Evolutionary conservation across 1,140 invertebrate species (phyloP), one percentile per base, ranked within the genome.

Genomic region (Drosophila malerkotliana): DNA sequence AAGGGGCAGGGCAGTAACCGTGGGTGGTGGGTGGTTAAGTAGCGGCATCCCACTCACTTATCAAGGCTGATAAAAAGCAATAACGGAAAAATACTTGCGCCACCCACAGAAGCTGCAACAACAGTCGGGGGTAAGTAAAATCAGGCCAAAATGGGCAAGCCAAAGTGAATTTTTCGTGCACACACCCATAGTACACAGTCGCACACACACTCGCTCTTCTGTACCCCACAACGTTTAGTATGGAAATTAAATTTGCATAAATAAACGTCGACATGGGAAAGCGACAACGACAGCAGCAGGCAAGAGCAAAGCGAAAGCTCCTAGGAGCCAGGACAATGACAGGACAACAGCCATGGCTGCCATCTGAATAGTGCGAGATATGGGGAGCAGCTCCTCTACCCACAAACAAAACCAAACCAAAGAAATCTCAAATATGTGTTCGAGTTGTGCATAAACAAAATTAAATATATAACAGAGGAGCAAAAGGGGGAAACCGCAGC

Each of bases 221-320:
- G 37, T 51, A 37, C 34, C 57, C 39, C 44, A 73, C 52, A 85
- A 69, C 82, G 82, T 87, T 87, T 87, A 87, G 82, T 87, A 87
- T 87, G 82, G 83, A 87, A 87, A 87, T 87, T 87, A 87, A 87
- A 87, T 87, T 87, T 87, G 82, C 82, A 87, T 87, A 87, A 87
- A 87, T 87, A 87, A 87, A 87, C 75, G 82, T 87, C 82, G 83
- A 87, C 82, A 88, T 87, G 82, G 82, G 60, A 75, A 82, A 76
- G 83, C 82, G 82, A 87, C 78, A 82, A 75, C 82, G 79, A 63
- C 82, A 71, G 53, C 54, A 47, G n/a, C 18, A 61, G 63, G 63
- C 55, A 60, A 45, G 34, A 14, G 47, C 45, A 21, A 32, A 67
- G 30, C n/a, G 64, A 53, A 52, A 58, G 48, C 72, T 53, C 48